Base-by-base conservation (phyloP, 2,113 vertebrate species). In the Ranitomeya imitator region DNA sequence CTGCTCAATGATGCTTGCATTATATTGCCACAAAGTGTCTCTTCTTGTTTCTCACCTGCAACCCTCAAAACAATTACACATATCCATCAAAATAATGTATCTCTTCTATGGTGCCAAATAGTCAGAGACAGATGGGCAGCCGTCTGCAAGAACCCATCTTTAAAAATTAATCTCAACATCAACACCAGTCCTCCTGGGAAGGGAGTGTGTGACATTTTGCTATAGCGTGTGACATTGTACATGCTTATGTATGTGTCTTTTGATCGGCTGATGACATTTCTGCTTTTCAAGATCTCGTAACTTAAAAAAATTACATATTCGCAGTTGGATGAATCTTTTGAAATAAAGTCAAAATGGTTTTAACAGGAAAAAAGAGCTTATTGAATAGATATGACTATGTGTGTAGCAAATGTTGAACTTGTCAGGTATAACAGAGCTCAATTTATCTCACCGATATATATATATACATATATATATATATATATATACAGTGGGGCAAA, bases 81-180 rank as follows among this genome's bases (percentile, higher is more conserved):
- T 90, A 94, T 94, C 93, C 92, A 93, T 94, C 93, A 93, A 92
- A 93, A 90, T 91, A 93, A 94, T 92, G 89, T 92, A 93, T 92
- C 92, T 93, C 87, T 88, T 67, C 89, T 91, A 91, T 87, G 88
- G 91, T 85, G 87, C 91, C 90, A 91, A 92, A 91, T 4, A 92
- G 92, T 91, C 93, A 93, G 90, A 93, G 91, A 92, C 89, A 90
- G 91, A 91, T 91, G 90, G 89, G 92, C 57, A 21, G 90, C 90
- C 92, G 90, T 83, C 88, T 0, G 7, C 86, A 90, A 92, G 79
- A 31, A 76, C 90, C 74, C 67, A 81, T 90, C 90, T 92, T 90
- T 90, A 93, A 93, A 89, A 91, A 92, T 92, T 91, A 90, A 91
- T 90, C 79, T 85, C 59, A 89, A 88, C 89, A 90, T 85, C 90